phyloP scores from a whole-genome alignment of 1,140 invertebrate genomes.

The Aporrectodea caliginosa region DNA sequence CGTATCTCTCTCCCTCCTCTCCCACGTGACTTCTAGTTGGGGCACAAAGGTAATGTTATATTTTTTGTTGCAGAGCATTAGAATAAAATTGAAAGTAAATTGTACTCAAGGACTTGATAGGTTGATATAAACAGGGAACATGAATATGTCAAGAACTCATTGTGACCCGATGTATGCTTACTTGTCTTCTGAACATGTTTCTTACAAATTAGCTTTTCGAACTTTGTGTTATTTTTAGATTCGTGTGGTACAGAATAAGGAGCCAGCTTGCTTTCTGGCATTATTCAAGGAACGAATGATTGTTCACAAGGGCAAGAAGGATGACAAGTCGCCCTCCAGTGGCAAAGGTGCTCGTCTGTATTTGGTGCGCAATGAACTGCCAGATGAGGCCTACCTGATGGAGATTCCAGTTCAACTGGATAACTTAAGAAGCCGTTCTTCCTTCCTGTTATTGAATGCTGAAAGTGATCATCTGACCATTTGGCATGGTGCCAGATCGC shows the following conservation, averaged over 20 bases:
- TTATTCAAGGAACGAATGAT: slow-evolving; percentile 69
- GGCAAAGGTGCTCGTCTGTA: slow-evolving; percentile 58
- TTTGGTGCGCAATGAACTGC: slow-evolving; percentile 67
- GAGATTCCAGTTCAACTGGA: slow-evolving; percentile 70
- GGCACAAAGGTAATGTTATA: too few relatives aligned
- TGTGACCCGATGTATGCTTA: too few relatives aligned
- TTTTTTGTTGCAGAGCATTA: too few relatives aligned
- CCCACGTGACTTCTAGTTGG: too few relatives aligned
- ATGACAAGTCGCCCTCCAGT: slow-evolving; percentile 54
- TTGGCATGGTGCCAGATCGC: slow-evolving; percentile 77
- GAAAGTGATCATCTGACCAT: slow-evolving; percentile 64
- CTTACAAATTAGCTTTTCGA: too few relatives aligned
- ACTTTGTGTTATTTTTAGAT: too few relatives aligned
- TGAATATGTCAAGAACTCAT: too few relatives aligned
- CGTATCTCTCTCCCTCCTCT: too few relatives aligned
- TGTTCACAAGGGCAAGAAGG: slow-evolving; percentile 50
- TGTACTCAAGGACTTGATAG: too few relatives aligned
- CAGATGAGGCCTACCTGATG: slow-evolving; percentile 71
- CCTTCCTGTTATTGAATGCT: slow-evolving; percentile 69
- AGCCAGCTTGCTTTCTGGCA: slow-evolving; percentile 79
- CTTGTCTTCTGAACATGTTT: too few relatives aligned
- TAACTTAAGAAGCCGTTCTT: slow-evolving; percentile 73
- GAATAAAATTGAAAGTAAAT: too few relatives aligned
- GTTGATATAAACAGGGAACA: too few relatives aligned
- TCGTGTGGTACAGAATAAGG: slow-evolving; percentile 74